Base-by-base conservation (phyloP, 2,888 invertebrate genomes). In the Spilosoma lubricipeda region DNA sequence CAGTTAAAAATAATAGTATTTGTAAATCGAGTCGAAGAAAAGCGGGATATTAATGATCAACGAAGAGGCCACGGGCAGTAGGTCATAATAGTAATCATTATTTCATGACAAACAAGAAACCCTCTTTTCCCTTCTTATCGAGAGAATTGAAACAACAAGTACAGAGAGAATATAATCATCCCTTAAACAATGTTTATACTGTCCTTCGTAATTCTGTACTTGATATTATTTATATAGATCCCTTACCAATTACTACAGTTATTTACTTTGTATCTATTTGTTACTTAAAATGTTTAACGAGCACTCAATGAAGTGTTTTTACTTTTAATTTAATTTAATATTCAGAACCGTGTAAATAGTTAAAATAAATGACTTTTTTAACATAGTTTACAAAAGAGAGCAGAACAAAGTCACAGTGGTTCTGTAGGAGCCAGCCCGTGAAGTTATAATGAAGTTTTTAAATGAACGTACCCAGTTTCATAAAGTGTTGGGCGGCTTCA, bases 381-480 rank as follows among this genome's bases (percentile, higher is more conserved):
- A 36, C 15, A 59, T 36, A 75, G 56, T 74, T 27, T 59, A 59
- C 15, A 27, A 65, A 65, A 33, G 30, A 15, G 36, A 13, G 36
- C 36, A 23, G 64, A 27, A 42, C 39, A 59, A n/a, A 76, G 42
- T 74, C 48, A 71, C 74, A 69, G 63, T 72, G 78, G 74, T 75
- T 77, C 77, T 30, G 82, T 77, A 85, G 83, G 84, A 85, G 87
- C 77, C 84, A 81, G 78, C 75, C 87, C 88, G 88, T 89, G 87
- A 90, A 90, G 86, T 91, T 91, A 89, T 91, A 91, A 91, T 90
- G 90, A 92, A 91, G 90, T 91, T 91, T 91, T 91, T 90, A 91
- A 92, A 92, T 93, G 92, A 91, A 92, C 87, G 76, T 80, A 83
- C 82, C 80, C 82, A n/a, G 87, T 83, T 87, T 87, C 85, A 90